A percentile compares a stretch with the other conserved stretches of the same genome.
phyloP scores from a whole-genome alignment of 1,140 invertebrate genomes.

The fruit fly (Drosophila melanogaster) region Release_6_plus_ISO1_MT NT_037436.4:7283001-7283500 shows the following conservation, averaged over 20 bases:
- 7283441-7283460: constrained; percentile 17
- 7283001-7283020: constrained; percentile 51
- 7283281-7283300: constrained; percentile 28
- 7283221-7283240: constrained; percentile 39
- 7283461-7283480: constrained; percentile 38
- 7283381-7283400: constrained; percentile 56
- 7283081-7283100: background rate
- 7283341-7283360: constrained; percentile 76
- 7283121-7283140: constrained; percentile 24
- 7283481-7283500: constrained; percentile 35
- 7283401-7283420: constrained; percentile 23
- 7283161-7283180: constrained; percentile 55
- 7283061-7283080: constrained; percentile 9
- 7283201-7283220: constrained; percentile 46
- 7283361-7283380: constrained; percentile 70
- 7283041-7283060: constrained; percentile 27
- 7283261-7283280: constrained; percentile 5
- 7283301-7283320: constrained; percentile 55
- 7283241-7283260: constrained; percentile 8
- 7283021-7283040: constrained; percentile 58
- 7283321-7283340: constrained; percentile 81
- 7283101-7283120: constrained; percentile 7
- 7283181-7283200: constrained; percentile 29
- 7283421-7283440: constrained; percentile 4
- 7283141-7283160: constrained; percentile 32